Base-by-base conservation (phyloP, 2,113 vertebrate species). In the Herpailurus yagouaroundi region DNA sequence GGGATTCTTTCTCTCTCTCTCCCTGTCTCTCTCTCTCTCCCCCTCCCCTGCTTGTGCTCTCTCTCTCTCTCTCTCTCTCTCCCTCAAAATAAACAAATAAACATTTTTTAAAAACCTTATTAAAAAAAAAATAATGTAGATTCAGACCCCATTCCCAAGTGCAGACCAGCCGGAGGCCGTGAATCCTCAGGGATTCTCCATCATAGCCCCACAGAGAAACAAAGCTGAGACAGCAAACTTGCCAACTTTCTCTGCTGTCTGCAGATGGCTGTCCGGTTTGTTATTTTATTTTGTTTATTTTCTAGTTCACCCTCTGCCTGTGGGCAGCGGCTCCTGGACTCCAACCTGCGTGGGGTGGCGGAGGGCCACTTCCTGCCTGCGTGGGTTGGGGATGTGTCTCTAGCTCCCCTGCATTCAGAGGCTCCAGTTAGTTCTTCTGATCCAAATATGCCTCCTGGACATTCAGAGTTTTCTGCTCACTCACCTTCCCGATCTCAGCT, bases 381-480 rank as follows among this genome's bases (percentile, higher is more conserved):
- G 0, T 15, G 4, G 7, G 33, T 55, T 29, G n/a, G 5, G 1
- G 0, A 5, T 68, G 52, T 14, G 21, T 4, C 31, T 15, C 60
- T 50, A 4, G 8, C 63, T 48, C 63, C 23, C 48, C n/a, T 71
- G 66, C 33, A 13, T 5, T 16, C 27, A 41, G 25, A 79, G 50
- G 14, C 29, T 29, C 18, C 10, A 10, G 3, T n/a, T 9, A 21
- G 7, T 38, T 68, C 29, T 50, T 60, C 79, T 69, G 38, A 38
- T 10, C 27, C 6, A 6, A 2, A 5, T 1, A 7, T 1, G 9
- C 29, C 10, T 33, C 38, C 14, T 16, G 29, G 27, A 5, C 8
- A 36, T 1, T 52, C 60, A 83, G 68, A 68, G 38, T 36, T 25
- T 63, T 33, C 16, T 19, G 41, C 9, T 90, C 77, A 66, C 27